Evolutionary conservation across 2,797 vertebrate genomes (phyloP), one percentile per base, ranked within the genome.

Genomic region (Lagodon rhomboides): DNA sequence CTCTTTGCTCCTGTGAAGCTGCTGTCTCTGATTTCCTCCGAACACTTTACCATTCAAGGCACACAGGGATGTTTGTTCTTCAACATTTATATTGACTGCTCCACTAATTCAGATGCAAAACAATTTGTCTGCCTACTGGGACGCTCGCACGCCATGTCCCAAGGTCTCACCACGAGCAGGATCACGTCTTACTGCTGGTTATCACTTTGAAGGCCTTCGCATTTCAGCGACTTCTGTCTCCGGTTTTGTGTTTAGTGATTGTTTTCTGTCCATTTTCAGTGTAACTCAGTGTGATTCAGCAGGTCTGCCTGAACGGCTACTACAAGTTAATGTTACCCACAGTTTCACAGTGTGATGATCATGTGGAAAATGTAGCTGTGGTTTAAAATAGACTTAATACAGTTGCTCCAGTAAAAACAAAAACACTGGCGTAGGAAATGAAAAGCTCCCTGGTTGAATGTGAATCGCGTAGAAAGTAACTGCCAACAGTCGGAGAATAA

Each of bases 371-470:
- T 50, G 1, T 20, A 63, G 74, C 75, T 25, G 58, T 53, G 56
- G 43, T 77, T 84, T 73, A 59, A 79, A 85, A 79, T 60, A 67
- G 46, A 62, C 30, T 63, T 60, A 15, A 66, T 56, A 66, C 54
- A 77, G 73, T 53, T 51, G 56, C 60, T 85, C 66, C 75, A 81
- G 71, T 78, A 53, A 65, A 74, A 85, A 84, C 63, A 79, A 77
- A 87, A 87, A 84, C 77, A 77, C 41, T 69, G 50, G 34, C 15
- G 9, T 34, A 41, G 68, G 62, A 80, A 77, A 84, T 70, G 60
- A 77, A 85, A 73, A 71, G 77, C 44, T 79, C 51, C 23, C 51
- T 41, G 66, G 56, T 55, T 68, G 61, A 67, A 76, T 75, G 51
- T 74, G 77, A 81, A 80, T 83, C 62, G 59, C 43, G 46, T 50